Conservation (phyloP, 2,888 invertebrate species). For the Perizoma affinitatum region DNA sequence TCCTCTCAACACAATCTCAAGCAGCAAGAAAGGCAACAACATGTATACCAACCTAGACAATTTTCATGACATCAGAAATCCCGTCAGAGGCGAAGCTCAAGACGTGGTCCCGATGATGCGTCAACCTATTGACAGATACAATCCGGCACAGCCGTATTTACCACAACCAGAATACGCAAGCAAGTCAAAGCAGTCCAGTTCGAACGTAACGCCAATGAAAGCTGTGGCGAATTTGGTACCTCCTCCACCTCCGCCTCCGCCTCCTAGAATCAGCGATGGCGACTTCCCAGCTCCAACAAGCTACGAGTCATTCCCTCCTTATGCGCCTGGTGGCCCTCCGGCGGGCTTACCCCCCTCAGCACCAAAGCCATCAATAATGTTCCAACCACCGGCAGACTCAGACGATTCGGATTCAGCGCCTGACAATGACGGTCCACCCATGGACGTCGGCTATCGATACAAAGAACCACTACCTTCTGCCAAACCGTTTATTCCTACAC, state of each 20-base stretch:
- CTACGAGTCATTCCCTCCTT: constrained; percentile 77
- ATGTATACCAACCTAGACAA: constrained; percentile 68
- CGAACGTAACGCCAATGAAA: constrained; percentile 47
- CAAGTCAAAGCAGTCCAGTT: constrained; percentile 62
- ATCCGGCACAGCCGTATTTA: constrained; percentile 79
- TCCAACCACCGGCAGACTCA: constrained; percentile 49
- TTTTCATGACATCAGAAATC: constrained; percentile 64
- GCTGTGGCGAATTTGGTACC: constrained; percentile 66
- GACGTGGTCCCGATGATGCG: constrained; percentile 52
- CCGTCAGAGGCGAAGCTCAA: constrained; percentile 75
- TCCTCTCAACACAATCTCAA: constrained; percentile 45
- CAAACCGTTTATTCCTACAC: constrained; percentile 55
- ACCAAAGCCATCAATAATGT: constrained; percentile 43
- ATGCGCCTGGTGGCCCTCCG: constrained; percentile 47
- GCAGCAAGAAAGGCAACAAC: constrained; percentile 63
- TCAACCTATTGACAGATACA: constrained; percentile 72
- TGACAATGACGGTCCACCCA: constrained; percentile 50
- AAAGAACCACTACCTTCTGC: constrained; percentile 57
- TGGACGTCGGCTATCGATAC: constrained; percentile 65
- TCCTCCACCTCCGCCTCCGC: constrained; percentile 65
- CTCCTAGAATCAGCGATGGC: constrained; percentile 56
- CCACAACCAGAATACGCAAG: constrained; percentile 63
- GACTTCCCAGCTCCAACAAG: constrained; percentile 66
- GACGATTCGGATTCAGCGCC: constrained; percentile 48
- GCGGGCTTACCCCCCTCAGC: constrained; percentile 34